Evolutionary conservation across 2,797 vertebrate species (phyloP).

Genomic region (Xenops minutus): DNA sequence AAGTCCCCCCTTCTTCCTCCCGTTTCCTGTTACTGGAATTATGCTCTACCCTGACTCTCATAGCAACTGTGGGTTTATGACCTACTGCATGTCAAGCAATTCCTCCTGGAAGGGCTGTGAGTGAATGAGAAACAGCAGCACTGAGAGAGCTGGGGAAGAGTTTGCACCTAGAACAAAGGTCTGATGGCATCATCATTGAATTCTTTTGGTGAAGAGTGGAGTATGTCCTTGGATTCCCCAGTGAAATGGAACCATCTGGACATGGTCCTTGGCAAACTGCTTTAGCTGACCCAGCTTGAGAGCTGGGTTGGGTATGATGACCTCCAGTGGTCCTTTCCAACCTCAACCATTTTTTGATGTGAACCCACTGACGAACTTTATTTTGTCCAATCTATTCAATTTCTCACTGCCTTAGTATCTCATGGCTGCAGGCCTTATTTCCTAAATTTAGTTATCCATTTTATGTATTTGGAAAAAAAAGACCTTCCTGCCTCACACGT

Average conservation of each 20-base stretch:
- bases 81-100: not conserved
- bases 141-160: not conserved
- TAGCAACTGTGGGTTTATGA: not conserved
- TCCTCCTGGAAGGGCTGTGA: not conserved
- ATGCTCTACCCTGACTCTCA: not conserved
- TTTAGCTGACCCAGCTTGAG: not conserved
- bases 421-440: not conserved
- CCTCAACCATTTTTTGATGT: not conserved
- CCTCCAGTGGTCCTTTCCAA: not conserved
- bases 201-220: not conserved
- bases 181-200: not conserved
- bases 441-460: not conserved
- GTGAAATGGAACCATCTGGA: not conserved
- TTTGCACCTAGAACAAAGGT: not conserved
- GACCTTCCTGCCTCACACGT: not conserved
- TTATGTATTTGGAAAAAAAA: not conserved
- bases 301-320: fast-evolving
- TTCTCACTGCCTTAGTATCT: not conserved
- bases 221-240: not conserved
- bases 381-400: not conserved
- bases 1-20: not conserved
- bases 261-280: not conserved
- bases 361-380: fast-evolving
- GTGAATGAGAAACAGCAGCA: not conserved
- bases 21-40: slow-evolving; percentile 21